Percentiles rank a stretch among this genome's conserved stretches.
Evolutionary conservation across 2,113 vertebrate genomes (phyloP).

Genomic region (Paracanthobrama guichenoti): DNA sequence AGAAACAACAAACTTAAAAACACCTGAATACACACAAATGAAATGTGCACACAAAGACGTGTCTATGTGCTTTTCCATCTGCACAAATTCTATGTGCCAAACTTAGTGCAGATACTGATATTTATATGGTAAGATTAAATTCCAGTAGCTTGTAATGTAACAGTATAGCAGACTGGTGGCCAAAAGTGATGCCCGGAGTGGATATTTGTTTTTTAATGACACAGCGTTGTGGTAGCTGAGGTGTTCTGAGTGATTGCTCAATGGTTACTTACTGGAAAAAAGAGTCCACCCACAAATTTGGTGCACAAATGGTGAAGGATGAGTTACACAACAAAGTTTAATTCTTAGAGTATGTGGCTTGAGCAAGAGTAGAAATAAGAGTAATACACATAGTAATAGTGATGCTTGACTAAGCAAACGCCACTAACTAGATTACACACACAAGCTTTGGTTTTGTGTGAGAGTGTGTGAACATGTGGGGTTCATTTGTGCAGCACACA

Average conservation of each 20-base stretch:
- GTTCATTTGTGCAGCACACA: conserved; percentile 8
- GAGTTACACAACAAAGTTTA: neutral
- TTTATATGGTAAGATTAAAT: neutral
- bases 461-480: conserved; percentile 11
- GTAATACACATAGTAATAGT: neutral
- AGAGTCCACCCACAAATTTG: neutral
- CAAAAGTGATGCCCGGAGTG: too few relatives aligned
- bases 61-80: neutral
- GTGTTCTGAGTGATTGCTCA: neutral
- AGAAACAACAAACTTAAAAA: conserved; percentile 3
- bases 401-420: neutral
- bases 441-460: neutral
- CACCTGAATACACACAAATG: neutral
- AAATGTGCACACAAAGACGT: neutral
- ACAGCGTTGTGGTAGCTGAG: neutral
- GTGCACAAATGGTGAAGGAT: neutral
- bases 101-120: neutral
- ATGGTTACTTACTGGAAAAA: neutral
- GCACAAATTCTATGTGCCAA: neutral
- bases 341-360: neutral
- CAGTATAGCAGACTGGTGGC: neutral
- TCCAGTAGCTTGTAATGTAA: neutral
- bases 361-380: neutral
- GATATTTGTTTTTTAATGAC: too few relatives aligned
- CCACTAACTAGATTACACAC: neutral